Base-by-base conservation (phyloP, 30 jellyfish, hydroid and myxozoan species). In the Pseudorhiza aurosa region DNA sequence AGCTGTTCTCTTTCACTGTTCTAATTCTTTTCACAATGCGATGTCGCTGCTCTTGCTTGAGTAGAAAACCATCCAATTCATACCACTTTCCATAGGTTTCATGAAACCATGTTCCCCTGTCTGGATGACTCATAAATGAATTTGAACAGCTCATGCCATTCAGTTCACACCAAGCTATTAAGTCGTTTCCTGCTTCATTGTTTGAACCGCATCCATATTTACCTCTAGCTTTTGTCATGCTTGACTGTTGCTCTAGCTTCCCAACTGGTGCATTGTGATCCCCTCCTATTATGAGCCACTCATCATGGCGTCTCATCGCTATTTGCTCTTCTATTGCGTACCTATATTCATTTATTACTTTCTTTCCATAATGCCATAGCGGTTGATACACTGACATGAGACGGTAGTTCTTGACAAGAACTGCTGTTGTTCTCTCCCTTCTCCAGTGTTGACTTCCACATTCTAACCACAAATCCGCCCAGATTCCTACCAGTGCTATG, bases 221-320 rank as follows among this genome's bases (percentile, higher is more conserved):
- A 46, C 60, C 51, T 14, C 60, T 46, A 46, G 60, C 60, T 46
- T 46, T 46, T 46, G 60, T 12, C 19, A 2, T 46, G 19, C 60
- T 2, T 46, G 60, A 46, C 5, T 46, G 60, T 46, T 46, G 60
- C 19, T 46, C 60, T 5, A 46, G 18, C 6, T 46, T 46, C 27
- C 18, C 60, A 2, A 46, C 60, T 46, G 60, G 19, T 12, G 19
- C 19, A 27, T 46, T 12, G 60, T 46, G 60, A 46, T 46, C 60
- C 19, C 60, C 60, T 46, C 60, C 60, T 46, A 46, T 46, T 22
- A 46, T 46, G 19, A 46, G 19, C 60, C 60, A 46, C 19, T 46
- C 60, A 46, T 46, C 60, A 46, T 46, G 60, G 60, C 60, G 60
- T 46, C 60, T 46, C 60, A 46, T 46, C 19, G 60, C 60, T 46